phyloP scores from a whole-genome alignment of 2,797 vertebrate species.

The Myiotriccus ornatus region DNA sequence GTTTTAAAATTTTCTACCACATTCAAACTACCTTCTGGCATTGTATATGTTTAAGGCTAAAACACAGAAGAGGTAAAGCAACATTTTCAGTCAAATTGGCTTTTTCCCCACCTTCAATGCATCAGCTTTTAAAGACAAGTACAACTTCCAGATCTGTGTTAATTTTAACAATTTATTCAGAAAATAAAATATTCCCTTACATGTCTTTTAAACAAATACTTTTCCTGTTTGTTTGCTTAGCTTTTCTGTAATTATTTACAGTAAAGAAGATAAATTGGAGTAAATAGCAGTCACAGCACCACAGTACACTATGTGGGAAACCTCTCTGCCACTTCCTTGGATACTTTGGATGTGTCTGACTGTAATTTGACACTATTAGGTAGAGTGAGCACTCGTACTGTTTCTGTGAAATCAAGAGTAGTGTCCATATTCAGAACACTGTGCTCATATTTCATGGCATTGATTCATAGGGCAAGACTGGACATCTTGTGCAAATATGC shows the following conservation, averaged over 20 bases:
- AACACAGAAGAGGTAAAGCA: not conserved
- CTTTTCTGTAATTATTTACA: not conserved
- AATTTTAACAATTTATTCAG: not conserved
- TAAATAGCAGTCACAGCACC: not conserved
- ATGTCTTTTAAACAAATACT: not conserved
- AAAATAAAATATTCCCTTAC: not conserved
- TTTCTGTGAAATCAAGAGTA: not conserved
- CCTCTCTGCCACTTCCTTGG: not conserved
- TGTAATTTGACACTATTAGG: not conserved
- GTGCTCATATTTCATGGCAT: not conserved
- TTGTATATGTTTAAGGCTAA: rapidly evolving
- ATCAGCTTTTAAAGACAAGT: not conserved
- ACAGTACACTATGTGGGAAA: not conserved
- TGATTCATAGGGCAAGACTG: not conserved
- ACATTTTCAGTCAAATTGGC: not conserved
- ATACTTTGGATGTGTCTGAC: not conserved
- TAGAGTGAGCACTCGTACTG: not conserved
- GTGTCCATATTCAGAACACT: not conserved
- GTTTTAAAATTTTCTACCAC: not conserved
- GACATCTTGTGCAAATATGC: not conserved
- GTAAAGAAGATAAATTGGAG: not conserved
- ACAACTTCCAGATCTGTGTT: not conserved
- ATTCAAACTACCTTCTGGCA: not conserved
- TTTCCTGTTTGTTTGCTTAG: not conserved
- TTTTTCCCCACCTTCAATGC: not conserved